Conservation (phyloP, 2,797 vertebrate species). For the Octomys mimax region DNA sequence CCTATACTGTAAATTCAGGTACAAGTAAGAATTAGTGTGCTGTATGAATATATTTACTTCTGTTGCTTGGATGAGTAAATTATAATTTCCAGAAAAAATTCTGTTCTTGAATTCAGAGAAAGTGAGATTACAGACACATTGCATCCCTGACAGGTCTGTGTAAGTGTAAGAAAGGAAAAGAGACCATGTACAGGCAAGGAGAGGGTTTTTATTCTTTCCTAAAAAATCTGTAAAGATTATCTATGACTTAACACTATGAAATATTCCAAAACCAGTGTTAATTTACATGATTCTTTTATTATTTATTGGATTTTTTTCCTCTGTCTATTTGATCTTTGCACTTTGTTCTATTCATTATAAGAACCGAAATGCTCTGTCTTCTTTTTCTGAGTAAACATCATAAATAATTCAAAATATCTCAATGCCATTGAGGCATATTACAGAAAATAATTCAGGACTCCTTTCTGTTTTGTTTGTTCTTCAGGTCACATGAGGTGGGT, state of each 20-base stretch:
- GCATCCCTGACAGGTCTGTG: background rate
- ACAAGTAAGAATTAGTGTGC: background rate
- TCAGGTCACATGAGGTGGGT: background rate
- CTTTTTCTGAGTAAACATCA: constrained; percentile 79
- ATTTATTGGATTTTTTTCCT: constrained; percentile 81
- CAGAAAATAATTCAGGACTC: constrained; percentile 6
- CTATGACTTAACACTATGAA: constrained; percentile 62
- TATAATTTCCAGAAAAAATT: background rate
- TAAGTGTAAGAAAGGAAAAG: background rate
- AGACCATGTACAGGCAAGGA: background rate
- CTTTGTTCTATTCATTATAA: constrained; percentile 82
- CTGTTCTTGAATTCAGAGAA: background rate
- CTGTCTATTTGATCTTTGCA: constrained; percentile 84
- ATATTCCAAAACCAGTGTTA: constrained; percentile 75
- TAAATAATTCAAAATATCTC: constrained; percentile 80
- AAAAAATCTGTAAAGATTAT: constrained; percentile 68
- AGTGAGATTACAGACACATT: background rate
- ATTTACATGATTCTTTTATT: constrained; percentile 80
- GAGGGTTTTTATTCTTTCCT: constrained; percentile 56
- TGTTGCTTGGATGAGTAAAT: background rate
- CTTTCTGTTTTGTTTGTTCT: constrained; percentile 62
- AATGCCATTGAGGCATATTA: constrained; percentile 50
- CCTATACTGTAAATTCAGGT: background rate
- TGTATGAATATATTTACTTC: background rate
- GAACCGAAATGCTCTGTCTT: constrained; percentile 73